Base-by-base conservation (phyloP, 2,113 vertebrate species). In the Cyprinodon tularosa region DNA sequence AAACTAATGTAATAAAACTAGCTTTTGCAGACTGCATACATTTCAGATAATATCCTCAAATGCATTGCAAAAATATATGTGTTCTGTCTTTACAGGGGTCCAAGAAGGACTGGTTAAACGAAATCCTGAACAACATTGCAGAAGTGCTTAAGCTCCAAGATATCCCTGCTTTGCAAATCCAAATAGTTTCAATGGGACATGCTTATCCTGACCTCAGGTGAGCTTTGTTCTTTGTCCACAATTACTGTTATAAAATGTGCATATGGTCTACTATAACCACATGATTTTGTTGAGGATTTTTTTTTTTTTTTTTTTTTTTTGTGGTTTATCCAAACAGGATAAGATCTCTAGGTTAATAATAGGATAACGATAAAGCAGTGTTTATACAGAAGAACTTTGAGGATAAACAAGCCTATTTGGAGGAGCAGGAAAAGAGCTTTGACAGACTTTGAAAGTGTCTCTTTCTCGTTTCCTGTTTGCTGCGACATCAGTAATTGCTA, bases 121-220 rank as follows among this genome's bases (percentile, higher is more conserved):
- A 91, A 0, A 92, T 93, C 1, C 92, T 99, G 42, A 92, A 82
- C 37, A 93, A 77, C 1, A 84, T 98, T 0, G 96, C 96, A 0
- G 96, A 96, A 85, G 92, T 99, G 47, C 92, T 99, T 50, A 91
- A 80, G 68, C 94, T 97, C 61, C 96, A 98, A 68, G 95, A 97
- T 72, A 73, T 93, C 50, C 93, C 92, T 0, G 92, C 95, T 67
- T 95, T 98, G 62, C 96, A 96, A 94, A 84, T 97, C 2, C 93
- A 96, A 78, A 92, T 98, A 12, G 94, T 87, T 3, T 93, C 82
- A 0, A 92, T 97, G 0, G 94, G 91, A 36, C 89, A 15, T 0
- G 72, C 6, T 0, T 96, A 95, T 71, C 95, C 97, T 0, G 97
- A 98, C 84, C 92, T 98, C 85, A 95, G 96, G 98, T 99, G 90